Percentiles rank a stretch among this genome's conserved stretches.
Evolutionary conservation across 2,797 vertebrate species (phyloP).

Genomic region (Gobio occitaniae): DNA sequence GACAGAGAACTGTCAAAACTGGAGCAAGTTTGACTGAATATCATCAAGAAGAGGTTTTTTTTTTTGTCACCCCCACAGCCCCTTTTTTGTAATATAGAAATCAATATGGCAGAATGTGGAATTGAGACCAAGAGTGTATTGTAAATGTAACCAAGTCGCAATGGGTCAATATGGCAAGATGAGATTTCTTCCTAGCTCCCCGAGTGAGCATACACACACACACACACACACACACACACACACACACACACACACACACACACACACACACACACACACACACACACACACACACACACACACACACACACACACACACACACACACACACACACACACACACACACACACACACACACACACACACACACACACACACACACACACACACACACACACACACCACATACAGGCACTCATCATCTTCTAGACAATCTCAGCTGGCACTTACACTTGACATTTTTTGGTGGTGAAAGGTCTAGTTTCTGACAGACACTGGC

Average conservation of each 20-base stretch:
- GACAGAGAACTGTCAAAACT: conserved; percentile 45
- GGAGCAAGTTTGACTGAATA: conserved; percentile 61
- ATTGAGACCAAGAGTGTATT: conserved; percentile 54
- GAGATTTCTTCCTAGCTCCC: conserved; percentile 55
- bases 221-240: conserved; percentile 47
- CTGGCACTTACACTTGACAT: conserved; percentile 74
- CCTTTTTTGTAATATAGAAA: conserved; percentile 37
- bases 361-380: conserved; percentile 49
- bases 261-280: conserved; percentile 46
- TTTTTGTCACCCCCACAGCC: no score
- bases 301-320: conserved; percentile 47
- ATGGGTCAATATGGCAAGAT: conserved; percentile 66
- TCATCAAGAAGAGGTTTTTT: conserved; percentile 24
- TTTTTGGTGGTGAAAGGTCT: conserved; percentile 70
- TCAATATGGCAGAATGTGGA: conserved; percentile 46
- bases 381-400: conserved; percentile 48
- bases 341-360: conserved; percentile 50
- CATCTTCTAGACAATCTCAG: conserved; percentile 60
- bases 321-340: no score
- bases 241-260: conserved; percentile 36
- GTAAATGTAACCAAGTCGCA: conserved; percentile 64
- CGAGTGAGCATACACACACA: conserved; percentile 49
- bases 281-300: conserved; percentile 51
- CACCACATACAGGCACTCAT: conserved; percentile 50
- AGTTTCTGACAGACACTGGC: conserved; percentile 73